Conservation (phyloP, 2,797 vertebrate genomes). For the Chaunax sp. region DNA sequence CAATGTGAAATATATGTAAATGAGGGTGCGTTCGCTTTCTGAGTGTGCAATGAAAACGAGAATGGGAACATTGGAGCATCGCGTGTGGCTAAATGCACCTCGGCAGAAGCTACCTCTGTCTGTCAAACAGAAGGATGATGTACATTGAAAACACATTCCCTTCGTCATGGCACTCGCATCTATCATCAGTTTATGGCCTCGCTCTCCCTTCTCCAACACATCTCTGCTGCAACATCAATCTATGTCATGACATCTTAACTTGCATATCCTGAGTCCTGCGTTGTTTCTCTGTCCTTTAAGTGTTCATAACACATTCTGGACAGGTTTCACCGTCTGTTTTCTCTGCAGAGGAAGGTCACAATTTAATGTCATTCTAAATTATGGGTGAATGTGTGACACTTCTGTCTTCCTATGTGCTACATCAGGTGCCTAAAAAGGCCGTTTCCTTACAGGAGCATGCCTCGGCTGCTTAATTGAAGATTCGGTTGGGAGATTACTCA, state of each 20-base stretch:
- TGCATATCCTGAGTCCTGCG: slow-evolving; percentile 60
- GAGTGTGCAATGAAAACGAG: slow-evolving; percentile 51
- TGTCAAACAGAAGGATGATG: slow-evolving; percentile 78
- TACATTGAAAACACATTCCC: slow-evolving; percentile 77
- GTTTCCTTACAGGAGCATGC: slow-evolving; percentile 20
- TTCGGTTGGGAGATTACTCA: slow-evolving; percentile 27
- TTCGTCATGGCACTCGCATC: slow-evolving; percentile 73
- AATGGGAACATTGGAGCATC: slow-evolving; percentile 41
- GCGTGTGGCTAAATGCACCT: slow-evolving; percentile 63
- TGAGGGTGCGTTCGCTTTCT: slow-evolving; percentile 23
- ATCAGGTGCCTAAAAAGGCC: slow-evolving; percentile 35
- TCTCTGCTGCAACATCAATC: slow-evolving; percentile 74
- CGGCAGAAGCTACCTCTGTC: slow-evolving; percentile 59
- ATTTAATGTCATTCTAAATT: slow-evolving; percentile 25
- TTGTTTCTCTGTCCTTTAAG: slow-evolving; percentile 61
- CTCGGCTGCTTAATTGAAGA: slow-evolving; percentile 34
- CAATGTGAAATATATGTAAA: slow-evolving; percentile 41
- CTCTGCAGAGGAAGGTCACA: slow-evolving; percentile 22
- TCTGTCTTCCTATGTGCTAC: slow-evolving; percentile 24
- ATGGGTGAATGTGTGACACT: slow-evolving; percentile 23
- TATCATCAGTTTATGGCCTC: slow-evolving; percentile 79
- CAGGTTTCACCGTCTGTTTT: slow-evolving; percentile 53
- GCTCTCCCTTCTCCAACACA: slow-evolving; percentile 58
- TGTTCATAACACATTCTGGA: slow-evolving; percentile 54
- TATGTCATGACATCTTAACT: slow-evolving; percentile 65